Evolutionary conservation across 2,888 invertebrate species (phyloP), one percentile per base, ranked within the genome.

Genomic region (Ophonus ardosiacus): DNA sequence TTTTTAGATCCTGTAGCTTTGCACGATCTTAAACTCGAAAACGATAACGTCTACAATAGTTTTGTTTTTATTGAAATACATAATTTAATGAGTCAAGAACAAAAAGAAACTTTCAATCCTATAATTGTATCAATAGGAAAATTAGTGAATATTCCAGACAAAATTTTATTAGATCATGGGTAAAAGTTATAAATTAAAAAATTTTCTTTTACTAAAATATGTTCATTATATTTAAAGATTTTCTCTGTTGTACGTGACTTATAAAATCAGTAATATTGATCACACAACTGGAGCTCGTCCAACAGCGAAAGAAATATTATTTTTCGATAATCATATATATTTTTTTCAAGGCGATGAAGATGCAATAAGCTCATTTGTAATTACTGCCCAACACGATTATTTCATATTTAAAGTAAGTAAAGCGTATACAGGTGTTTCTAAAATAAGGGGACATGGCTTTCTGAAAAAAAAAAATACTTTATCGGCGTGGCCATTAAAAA

Each of bases 261-360:
- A 88, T 68, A 85, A 85, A 43, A 81, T 88, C 7, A 87, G 87
- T 7, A 84, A 86, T 59, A 68, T 87, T 86, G 84, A n/a, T 83
- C 63, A 80, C 85, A 85, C 57, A 85, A 86, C 87, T n/a, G 57
- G 82, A 8, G 74, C 84, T 24, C 86, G 85, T 65, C 78, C 86
- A 40, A 65, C 88, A 21, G 51, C 65, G 24, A 79, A 84, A 13
- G 81, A 79, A n/a, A 86, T 88, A 21, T 81, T 68, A 68, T 87
- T 87, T 63, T 85, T 86, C 61, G 88, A 88, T 82, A 86, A 87
- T 21, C 88, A 88, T 71, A 86, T 87, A 17, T 86, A 87, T 85
- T 88, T 88, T 82, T 86, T 86, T 5, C 21, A 86, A 15, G 61
- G 86, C 7, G 85, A 86, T 2, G 43, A 51, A 51, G 43, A 51